Conservation (phyloP, 1,140 invertebrate species). For the Elysia chlorotica region DNA sequence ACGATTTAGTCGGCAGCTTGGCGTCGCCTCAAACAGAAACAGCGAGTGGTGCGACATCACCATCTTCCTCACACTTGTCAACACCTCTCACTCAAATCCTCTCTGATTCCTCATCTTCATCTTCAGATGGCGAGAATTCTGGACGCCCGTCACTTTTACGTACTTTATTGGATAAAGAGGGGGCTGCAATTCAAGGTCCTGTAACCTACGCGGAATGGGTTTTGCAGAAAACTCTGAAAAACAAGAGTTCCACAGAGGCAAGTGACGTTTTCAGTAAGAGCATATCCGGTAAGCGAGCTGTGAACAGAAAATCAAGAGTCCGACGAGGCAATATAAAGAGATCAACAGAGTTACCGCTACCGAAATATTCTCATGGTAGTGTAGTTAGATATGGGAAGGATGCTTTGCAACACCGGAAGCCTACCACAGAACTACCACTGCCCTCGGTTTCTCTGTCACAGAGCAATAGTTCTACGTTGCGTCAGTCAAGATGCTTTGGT, state of each 20-base stretch:
- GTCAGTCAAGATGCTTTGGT: no score
- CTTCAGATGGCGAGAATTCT: neutral
- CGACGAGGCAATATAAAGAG: neutral
- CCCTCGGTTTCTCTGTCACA: no score
- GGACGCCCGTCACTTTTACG: slow-evolving; percentile 1
- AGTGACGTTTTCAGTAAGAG: neutral
- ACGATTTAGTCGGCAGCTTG: no score
- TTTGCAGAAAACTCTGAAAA: slow-evolving; percentile 4
- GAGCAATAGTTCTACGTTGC: no score
- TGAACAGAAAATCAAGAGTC: neutral
- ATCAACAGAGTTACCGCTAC: slow-evolving; percentile 6
- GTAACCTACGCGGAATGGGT: slow-evolving; percentile 13
- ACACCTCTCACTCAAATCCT: no score
- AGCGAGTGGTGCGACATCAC: no score
- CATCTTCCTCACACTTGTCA: no score
- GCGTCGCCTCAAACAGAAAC: no score
- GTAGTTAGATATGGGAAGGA: neutral
- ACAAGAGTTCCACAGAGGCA: neutral
- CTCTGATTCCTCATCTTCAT: no score
- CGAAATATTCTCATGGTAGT: neutral
- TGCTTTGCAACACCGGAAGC: neutral
- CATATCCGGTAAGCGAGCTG: neutral
- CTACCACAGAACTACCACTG: slow-evolving; percentile 12
- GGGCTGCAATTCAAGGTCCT: slow-evolving; percentile 7
- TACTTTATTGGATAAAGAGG: slow-evolving; percentile 9